phyloP scores from a whole-genome alignment of 2,113 vertebrate genomes.

The Pangasianodon gigas region DNA sequence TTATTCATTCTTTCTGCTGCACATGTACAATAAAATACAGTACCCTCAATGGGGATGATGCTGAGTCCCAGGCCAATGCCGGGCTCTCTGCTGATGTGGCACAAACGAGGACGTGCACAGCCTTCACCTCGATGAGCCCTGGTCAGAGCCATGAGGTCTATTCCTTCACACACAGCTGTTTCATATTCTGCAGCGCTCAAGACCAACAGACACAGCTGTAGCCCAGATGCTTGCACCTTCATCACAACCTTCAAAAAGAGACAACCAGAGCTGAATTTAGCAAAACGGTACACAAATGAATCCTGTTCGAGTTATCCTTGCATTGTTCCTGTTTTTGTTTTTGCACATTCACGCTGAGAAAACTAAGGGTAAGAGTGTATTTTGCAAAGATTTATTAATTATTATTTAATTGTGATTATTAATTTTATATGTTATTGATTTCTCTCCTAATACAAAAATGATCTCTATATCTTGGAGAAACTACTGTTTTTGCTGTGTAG shows the following conservation, averaged over 20 bases:
- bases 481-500: background rate
- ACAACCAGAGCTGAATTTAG: background rate
- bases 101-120: slow-evolving; percentile 78
- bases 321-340: background rate
- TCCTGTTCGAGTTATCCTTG: background rate
- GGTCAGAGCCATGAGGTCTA: slow-evolving; percentile 59
- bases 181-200: slow-evolving; percentile 69
- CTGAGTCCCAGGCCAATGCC: slow-evolving; percentile 79
- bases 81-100: slow-evolving; percentile 72
- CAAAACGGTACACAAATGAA: background rate
- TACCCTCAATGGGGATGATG: slow-evolving; percentile 65
- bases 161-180: slow-evolving; percentile 59
- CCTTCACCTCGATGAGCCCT: slow-evolving; percentile 53
- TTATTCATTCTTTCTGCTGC: background rate
- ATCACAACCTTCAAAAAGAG: slow-evolving; percentile 76
- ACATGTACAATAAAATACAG: background rate
- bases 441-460: background rate
- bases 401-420: background rate
- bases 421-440: background rate
- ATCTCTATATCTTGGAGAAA: background rate
- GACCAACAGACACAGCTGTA: slow-evolving; percentile 80
- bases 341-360: too few relatives aligned
- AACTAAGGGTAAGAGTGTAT: background rate
- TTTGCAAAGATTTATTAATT: background rate
- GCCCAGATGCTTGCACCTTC: slow-evolving; percentile 81